These are phyloP conservation scores for Dinocampus coccinellae DNA, from an alignment of 2,888 invertebrate genomes.

Conservation along the genomic window DNA sequence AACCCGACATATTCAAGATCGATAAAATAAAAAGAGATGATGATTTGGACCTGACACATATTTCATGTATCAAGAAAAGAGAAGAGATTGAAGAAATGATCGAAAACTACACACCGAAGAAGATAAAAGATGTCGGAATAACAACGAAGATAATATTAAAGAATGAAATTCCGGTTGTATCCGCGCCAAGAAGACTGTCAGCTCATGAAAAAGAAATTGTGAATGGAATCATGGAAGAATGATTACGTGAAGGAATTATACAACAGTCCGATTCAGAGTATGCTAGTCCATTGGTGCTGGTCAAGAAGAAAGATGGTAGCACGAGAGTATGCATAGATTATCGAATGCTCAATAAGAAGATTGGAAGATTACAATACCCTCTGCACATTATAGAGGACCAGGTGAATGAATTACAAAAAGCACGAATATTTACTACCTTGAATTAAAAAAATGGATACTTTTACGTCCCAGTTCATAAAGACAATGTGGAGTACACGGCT, in stretches of 20 bases:
- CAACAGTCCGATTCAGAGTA: conserved; percentile 56
- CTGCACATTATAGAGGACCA: conserved; percentile 51
- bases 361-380: conserved; percentile 47
- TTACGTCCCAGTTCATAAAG: too few relatives aligned
- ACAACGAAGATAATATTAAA: too few relatives aligned
- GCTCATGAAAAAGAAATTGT: too few relatives aligned
- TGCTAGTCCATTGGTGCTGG: conserved; percentile 55
- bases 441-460: conserved; percentile 44
- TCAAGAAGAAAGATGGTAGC: conserved; percentile 49
- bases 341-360: conserved; percentile 58
- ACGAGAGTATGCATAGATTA: conserved; percentile 62
- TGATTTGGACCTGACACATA: too few relatives aligned
- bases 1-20: not conserved
- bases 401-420: conserved; percentile 47
- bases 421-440: conserved; percentile 37
- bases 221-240: not conserved
- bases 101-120: too few relatives aligned
- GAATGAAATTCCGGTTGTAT: too few relatives aligned
- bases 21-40: too few relatives aligned
- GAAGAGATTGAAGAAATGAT: too few relatives aligned
- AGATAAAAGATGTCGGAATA: too few relatives aligned
- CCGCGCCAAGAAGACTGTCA: too few relatives aligned
- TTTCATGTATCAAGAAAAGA: too few relatives aligned
- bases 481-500: conserved; percentile 21
- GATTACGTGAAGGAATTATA: conserved; percentile 49